Evolutionary conservation across 64 coral and sea anemone species (phyloP), one percentile per base, ranked within the genome.

Genomic region (Platygyra sinensis): DNA sequence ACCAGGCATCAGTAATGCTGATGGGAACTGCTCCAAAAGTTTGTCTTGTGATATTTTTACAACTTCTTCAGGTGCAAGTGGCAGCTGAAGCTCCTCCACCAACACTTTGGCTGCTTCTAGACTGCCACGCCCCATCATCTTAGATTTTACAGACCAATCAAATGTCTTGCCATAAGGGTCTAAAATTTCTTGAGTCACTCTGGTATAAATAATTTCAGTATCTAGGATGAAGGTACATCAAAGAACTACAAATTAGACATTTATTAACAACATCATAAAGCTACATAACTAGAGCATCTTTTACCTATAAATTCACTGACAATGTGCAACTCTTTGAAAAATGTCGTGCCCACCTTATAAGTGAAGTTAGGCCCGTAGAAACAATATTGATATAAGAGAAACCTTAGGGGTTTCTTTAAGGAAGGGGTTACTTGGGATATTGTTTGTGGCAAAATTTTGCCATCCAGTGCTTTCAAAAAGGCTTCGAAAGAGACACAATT

Each of bases 141-240:
- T 92, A 15, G 89, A 76, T 86, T 95, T 98, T 10, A 92, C 83
- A 12, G 64, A 81, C 91, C 90, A 95, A 16, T 92, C 87, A 88
- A 85, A 98, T 39, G 79, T 54, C 55, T 98, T 98, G 62, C 78
- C 93, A 51, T 93, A 95, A 46, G 95, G 59, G 10, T 75, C 36
- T 38, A 92, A 60, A 29, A 98, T 87, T 62, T 87, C 62, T 22
- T 93, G 78, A 5, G 90, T 95, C 19, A 93, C 80, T 79, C 90
- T 91, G 14, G 96, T 98, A 81, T 98, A 98, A 25, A 98, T 95
- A 63, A 52, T 78, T 64, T 98, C 96, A 30, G 94, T 98, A 86
- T 98, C 96, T 98, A 72, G 13, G 83, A 88, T 15, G 33, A 20
- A 73, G 39, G 20, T 10, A 74, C 25, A 27, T 8, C 0, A 62